Base-by-base conservation (phyloP, 2,113 vertebrate genomes). In the Petrocephalus microphthalmus region DNA sequence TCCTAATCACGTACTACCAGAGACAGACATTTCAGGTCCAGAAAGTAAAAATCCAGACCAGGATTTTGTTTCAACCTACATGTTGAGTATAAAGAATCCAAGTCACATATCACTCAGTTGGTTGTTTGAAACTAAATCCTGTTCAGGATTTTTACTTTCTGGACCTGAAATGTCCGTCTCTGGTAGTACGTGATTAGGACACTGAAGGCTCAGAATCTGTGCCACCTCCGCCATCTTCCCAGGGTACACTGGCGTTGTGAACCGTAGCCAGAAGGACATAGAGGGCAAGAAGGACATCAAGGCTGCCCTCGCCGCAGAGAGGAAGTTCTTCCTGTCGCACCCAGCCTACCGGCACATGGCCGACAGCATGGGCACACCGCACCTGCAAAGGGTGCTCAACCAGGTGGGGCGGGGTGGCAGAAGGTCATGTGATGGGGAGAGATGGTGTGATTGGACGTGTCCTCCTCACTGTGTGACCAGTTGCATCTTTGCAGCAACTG, bases 261-360 rank as follows among this genome's bases (percentile, higher is more conserved):
- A 97, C 92, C 95, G 96, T 88, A 96, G 96, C 90, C 97, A 97
- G 93, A 97, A 96, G 93, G 96, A 97, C 93, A 96, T 97, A 45
- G 96, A 97, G 29, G 96, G 95, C 19, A 97, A 95, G 91, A 97
- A 97, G 91, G 96, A 97, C 90, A 96, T 97, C 83, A 93, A 95
- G 19, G 94, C 95, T 0, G 96, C 96, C 29, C 92, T 97, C 89
- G 67, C 93, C 87, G 95, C 96, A 15, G 97, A 97, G 91, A 93
- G 94, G 90, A 94, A 92, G n/a, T 97, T 97, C 88, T 95, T 96
- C 78, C 91, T 92, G 78, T 94, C 92, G 25, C 95, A 95, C 84
- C 92, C 94, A 0, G 93, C 96, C 10, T 97, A 97, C 91, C 95
- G 93, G 89, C 96, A 97, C 90, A 96, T 97, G 91, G 95, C 95